Evolutionary conservation across 2,113 vertebrate genomes (phyloP), one percentile per base, ranked within the genome.

Genomic region (Cyanoderma ruficeps): DNA sequence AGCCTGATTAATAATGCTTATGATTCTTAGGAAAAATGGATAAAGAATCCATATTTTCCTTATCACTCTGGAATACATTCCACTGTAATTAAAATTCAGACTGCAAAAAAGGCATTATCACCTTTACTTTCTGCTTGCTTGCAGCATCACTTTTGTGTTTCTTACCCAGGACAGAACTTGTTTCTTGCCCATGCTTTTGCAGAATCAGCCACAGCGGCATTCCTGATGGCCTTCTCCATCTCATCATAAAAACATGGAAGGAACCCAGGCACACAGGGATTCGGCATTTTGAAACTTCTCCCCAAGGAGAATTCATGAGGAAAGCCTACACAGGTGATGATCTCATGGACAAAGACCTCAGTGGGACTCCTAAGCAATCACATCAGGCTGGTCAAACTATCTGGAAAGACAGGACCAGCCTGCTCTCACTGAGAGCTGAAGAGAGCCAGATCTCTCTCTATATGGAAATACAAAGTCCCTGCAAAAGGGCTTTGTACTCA

Each of bases 171-270:
- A 56, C 19, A 60, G 41, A 39, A 87, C 31, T 79, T 46, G 20
- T 44, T 64, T 46, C n/a, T 61, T 81, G 37, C 20, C 21, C 22
- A 9, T 28, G 47, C 7, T 75, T 92, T 74, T 55, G 52, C 28
- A n/a, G 31, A 46, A 15, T 69, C 3, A 2, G 49, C 47, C 39
- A 39, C 8, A 11, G 30, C 0, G 0, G 24, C 5, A 2, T 31
- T 91, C 33, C 65, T 53, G 22, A 37, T 41, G 46, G 59, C 22
- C 31, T 65, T 41, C 35, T 77, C 46, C 24, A 14, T 18, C 31
- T 84, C 27, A 61, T n/a, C 50, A 2, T 37, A 61, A 57, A 63
- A 65, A 44, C 41, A 9, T 5, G 6, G 33, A 59, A 13, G 49
- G 19, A 85, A 41, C 27, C 20, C 4, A 2, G n/a, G 31, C 25